A percentile compares a stretch with the other conserved stretches of the same genome.
Evolutionary conservation across 30 jellyfish, hydroid and myxozoan genomes (phyloP).

Genomic region (Cassiopea andromeda): DNA sequence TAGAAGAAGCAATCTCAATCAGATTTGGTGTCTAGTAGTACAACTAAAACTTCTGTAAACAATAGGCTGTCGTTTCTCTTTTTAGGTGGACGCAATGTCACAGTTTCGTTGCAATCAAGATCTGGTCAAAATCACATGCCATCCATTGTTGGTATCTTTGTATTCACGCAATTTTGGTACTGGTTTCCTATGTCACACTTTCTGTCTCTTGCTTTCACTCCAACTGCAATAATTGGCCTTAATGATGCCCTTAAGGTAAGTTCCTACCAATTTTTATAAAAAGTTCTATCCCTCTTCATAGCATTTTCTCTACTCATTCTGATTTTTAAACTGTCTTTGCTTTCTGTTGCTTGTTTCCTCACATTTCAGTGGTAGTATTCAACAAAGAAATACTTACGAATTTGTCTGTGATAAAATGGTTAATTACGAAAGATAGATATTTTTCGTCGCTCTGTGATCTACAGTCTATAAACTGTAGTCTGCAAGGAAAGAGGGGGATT

Average conservation of each 20-base stretch:
- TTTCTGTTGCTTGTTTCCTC: too few species aligned
- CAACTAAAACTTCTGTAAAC: too few species aligned
- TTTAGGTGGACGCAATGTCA: slow-evolving; percentile 97
- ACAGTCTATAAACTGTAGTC: too few species aligned
- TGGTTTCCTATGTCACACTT: slow-evolving; percentile 99
- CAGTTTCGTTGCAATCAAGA: slow-evolving; percentile 92
- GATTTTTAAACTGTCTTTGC: too few species aligned
- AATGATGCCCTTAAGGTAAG: slow-evolving; percentile 94
- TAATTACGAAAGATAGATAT: too few species aligned
- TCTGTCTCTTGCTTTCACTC: slow-evolving; percentile 96
- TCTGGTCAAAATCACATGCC: slow-evolving; percentile 99
- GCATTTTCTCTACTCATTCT: neutral
- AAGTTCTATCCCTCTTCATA: neutral
- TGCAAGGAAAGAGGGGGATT: too few species aligned
- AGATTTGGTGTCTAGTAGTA: too few species aligned
- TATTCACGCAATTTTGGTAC: slow-evolving; percentile 98
- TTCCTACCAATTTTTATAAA: neutral
- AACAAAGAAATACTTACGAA: too few species aligned
- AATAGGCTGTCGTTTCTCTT: neutral
- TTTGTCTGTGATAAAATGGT: too few species aligned
- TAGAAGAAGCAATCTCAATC: too few species aligned
- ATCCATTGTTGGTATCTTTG: slow-evolving; percentile 94
- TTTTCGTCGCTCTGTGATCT: too few species aligned
- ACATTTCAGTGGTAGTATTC: too few species aligned
- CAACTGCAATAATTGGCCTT: slow-evolving; percentile 93